Evolutionary conservation across 2,113 vertebrate genomes (phyloP), one percentile per base, ranked within the genome.

Genomic region (Antechinus flavipes): DNA sequence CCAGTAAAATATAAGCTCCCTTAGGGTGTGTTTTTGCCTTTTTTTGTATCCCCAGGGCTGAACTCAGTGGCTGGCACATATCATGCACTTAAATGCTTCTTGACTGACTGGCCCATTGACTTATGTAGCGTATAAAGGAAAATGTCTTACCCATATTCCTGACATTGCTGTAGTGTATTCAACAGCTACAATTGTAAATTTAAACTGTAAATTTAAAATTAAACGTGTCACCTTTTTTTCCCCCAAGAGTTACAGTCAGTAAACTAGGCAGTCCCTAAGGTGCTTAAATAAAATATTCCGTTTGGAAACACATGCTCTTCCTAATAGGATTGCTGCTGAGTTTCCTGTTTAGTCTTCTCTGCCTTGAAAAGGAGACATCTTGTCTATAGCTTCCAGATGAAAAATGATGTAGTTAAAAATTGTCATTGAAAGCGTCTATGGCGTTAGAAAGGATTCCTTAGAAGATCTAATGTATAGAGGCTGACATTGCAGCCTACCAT

Each of bases 301-400:
- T 84, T 84, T 42, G 19, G 91, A 94, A 96, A 90, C 30, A 90
- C 50, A 49, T 42, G 68, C 6, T n/a, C n/a, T 84, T 84, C n/a
- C 68, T 84, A 42, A 42, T 22, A 23, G 68, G 19, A 6, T 84
- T 84, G 68, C 7, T 42, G n/a, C 68, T 76, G 68, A n/a, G 35
- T 68, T 35, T 22, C 16, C 35, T 42, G 19, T 76, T 76, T 76
- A 22, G 68, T n/a, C 9, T 54, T 93, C 53, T 91, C 16, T 91
- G 54, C n/a, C 92, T 56, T 94, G 55, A 92, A 94, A 54, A 94
- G 61, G 0, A 30, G 35, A 49, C 54, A 93, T 42, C 42, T 22
- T 52, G 91, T 30, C 90, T 90, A 94, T n/a, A 10, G 42, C 30
- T 95, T n/a, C 23, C n/a, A 90, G 94, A 91, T 92, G 26, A 84